Percentiles rank a stretch among this genome's conserved stretches.
These are phyloP conservation scores for Enteromius anoplus DNA, from an alignment of 2,797 vertebrate genomes.

Conservation along the genomic window DNA sequence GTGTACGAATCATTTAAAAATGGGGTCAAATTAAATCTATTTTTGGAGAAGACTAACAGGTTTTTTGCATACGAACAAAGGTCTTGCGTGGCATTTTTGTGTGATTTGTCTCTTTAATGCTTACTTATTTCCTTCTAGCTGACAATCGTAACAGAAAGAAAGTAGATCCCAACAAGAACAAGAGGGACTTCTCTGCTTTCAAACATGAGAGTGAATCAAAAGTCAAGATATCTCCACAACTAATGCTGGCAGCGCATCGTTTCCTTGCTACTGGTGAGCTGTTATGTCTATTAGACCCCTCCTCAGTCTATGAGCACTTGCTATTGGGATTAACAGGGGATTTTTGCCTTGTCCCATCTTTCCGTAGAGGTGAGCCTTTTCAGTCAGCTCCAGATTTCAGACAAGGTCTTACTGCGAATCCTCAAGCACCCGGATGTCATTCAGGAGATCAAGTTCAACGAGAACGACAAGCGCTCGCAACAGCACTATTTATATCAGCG, in stretches of 20 bases:
- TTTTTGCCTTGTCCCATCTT: not conserved
- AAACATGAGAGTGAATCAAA: conserved; percentile 87
- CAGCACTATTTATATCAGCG: conserved; percentile 89
- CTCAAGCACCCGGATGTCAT: conserved; percentile 93
- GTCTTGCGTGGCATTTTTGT: too few species aligned
- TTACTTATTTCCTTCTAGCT: conserved; percentile 70
- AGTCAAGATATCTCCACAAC: conserved; percentile 94
- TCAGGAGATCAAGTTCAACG: conserved; percentile 90
- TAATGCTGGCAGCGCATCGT: conserved; percentile 93
- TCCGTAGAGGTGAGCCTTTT: conserved; percentile 88
- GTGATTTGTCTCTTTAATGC: not conserved
- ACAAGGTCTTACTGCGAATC: conserved; percentile 91
- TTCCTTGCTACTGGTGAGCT: conserved; percentile 90
- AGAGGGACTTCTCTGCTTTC: conserved; percentile 93
- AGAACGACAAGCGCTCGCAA: conserved; percentile 79
- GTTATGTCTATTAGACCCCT: not conserved
- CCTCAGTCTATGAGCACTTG: not conserved
- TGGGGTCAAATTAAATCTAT: too few species aligned
- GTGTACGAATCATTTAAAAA: too few species aligned
- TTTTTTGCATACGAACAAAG: too few species aligned
- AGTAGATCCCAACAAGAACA: conserved; percentile 84
- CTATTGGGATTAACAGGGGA: not conserved
- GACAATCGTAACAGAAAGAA: conserved; percentile 91
- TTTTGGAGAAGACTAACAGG: too few species aligned
- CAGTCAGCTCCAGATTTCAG: conserved; percentile 83